phyloP scores from a whole-genome alignment of 2,113 vertebrate species.

The Lagenorhynchus albirostris region DNA sequence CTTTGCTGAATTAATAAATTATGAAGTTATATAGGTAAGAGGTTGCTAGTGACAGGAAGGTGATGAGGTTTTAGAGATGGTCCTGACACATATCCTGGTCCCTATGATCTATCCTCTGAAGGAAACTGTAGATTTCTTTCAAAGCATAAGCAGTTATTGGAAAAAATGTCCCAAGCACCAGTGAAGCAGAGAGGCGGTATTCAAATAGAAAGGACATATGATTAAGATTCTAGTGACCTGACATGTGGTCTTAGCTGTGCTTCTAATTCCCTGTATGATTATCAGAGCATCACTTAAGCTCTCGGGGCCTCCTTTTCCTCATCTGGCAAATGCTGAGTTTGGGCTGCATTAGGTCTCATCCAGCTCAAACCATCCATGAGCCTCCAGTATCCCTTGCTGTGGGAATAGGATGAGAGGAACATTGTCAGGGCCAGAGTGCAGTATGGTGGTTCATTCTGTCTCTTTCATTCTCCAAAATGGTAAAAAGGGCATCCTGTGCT shows the following conservation, averaged over 20 bases:
- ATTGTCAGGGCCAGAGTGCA: not conserved
- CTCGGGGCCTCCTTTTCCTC: not conserved
- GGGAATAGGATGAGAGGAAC: not conserved
- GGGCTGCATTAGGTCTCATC: not conserved
- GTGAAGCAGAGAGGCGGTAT: not conserved
- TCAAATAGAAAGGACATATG: not conserved
- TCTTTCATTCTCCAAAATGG: conserved; percentile 52
- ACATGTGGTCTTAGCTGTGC: not conserved
- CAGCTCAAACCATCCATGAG: not conserved
- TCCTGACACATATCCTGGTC: not conserved
- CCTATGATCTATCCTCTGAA: not conserved
- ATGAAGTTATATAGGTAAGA: not conserved
- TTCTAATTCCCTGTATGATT: conserved; percentile 13
- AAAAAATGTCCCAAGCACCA: not conserved
- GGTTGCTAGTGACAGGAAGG: not conserved
- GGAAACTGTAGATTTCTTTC: not conserved
- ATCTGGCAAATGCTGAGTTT: not conserved
- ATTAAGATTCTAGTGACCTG: conserved; percentile 29
- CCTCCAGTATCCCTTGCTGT: not conserved
- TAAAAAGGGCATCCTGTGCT: conserved; percentile 63
- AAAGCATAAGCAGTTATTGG: not conserved
- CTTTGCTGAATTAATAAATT: conserved; percentile 12
- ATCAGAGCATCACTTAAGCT: conserved; percentile 29
- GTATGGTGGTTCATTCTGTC: not conserved
- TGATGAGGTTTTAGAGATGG: not conserved